Conservation (phyloP, 2,888 invertebrate species). For the Exephanes ischioxanthus region DNA sequence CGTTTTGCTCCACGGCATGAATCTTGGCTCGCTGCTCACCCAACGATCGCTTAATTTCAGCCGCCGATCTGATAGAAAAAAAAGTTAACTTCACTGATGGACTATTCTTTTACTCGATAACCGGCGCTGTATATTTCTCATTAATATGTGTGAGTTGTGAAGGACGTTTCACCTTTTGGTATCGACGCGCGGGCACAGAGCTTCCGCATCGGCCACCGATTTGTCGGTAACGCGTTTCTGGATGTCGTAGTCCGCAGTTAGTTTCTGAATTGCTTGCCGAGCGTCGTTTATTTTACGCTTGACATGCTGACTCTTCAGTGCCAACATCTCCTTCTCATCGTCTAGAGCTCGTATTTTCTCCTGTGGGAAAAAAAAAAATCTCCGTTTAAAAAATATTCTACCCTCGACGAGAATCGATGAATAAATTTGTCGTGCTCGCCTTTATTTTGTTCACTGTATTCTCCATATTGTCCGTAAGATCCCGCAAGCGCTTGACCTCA, state of each 20-base stretch:
- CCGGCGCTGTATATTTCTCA: neutral
- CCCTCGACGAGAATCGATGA: constrained; percentile 10
- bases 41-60: constrained; percentile 71
- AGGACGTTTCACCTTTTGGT: constrained; percentile 84
- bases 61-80: constrained; percentile 70
- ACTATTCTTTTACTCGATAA: neutral
- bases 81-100: neutral
- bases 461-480: constrained; percentile 72
- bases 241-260: constrained; percentile 80
- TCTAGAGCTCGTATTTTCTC: constrained; percentile 85
- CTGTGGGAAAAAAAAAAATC: constrained; percentile 73
- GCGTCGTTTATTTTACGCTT: constrained; percentile 67
- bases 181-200: constrained; percentile 85
- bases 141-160: neutral
- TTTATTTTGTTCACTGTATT: constrained; percentile 73
- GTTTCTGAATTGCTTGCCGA: constrained; percentile 73
- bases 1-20: constrained; percentile 73
- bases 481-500: constrained; percentile 76
- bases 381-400: constrained; percentile 1
- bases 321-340: constrained; percentile 81
- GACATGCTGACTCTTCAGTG: constrained; percentile 67
- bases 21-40: constrained; percentile 74
- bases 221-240: constrained; percentile 81
- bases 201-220: constrained; percentile 84
- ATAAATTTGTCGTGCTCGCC: constrained; percentile 65